These are phyloP conservation scores for Tridacna gigas DNA, from an alignment of 2,888 invertebrate genomes.

Conservation along the genomic window DNA sequence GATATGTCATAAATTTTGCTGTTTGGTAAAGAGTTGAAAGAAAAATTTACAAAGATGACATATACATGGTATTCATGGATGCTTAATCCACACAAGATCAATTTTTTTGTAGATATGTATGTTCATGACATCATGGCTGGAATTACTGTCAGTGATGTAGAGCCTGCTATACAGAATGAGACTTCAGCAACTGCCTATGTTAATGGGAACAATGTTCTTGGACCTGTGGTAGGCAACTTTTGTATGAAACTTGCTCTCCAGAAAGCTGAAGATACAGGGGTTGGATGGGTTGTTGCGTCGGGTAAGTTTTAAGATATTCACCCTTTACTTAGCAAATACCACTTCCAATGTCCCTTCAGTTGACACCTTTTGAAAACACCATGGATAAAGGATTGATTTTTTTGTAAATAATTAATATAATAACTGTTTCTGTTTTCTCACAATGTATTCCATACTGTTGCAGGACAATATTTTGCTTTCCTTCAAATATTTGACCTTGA, in stretches of 20 bases:
- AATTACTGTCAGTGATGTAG: constrained; percentile 86
- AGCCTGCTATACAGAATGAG: constrained; percentile 90
- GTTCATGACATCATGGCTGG: constrained; percentile 90
- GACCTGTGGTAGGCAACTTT: constrained; percentile 84
- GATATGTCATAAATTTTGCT: no score
- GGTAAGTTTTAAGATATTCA: constrained; percentile 85
- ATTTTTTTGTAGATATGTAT: constrained; percentile 89
- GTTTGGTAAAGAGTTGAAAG: neutral
- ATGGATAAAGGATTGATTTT: no score
- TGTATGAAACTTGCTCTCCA: constrained; percentile 89
- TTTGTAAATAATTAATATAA: no score
- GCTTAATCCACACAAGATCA: no score
- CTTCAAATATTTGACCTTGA: no score
- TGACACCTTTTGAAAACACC: no score
- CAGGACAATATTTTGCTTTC: no score
- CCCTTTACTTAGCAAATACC: neutral
- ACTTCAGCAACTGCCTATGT: constrained; percentile 88
- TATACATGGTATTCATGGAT: neutral
- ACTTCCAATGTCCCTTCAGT: no score
- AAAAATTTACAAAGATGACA: neutral
- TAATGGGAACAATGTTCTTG: constrained; percentile 90
- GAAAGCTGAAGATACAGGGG: constrained; percentile 91
- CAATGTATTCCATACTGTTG: no score
- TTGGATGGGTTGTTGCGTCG: constrained; percentile 93
- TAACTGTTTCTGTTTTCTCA: no score